Evolutionary conservation across 2,797 vertebrate species (phyloP), one percentile per base, ranked within the genome.

Genomic region (Gymnocypris eckloni): DNA sequence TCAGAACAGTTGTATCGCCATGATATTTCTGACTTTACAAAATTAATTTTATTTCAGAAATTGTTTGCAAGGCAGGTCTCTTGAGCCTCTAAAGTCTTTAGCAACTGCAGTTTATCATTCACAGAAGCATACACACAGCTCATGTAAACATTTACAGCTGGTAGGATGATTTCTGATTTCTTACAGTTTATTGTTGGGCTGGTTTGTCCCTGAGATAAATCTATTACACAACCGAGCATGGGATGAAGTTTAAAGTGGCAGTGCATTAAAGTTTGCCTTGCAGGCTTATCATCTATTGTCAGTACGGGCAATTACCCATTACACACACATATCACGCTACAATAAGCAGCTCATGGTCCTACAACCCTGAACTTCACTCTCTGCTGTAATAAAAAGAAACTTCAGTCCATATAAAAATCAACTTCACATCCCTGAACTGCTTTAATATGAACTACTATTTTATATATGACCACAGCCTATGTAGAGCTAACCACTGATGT

Each of bases 361-460:
- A 56, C 84, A 80, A 59, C 61, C 39, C 50, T 82, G 91, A 91
- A 94, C 93, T 94, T 94, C 92, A 91, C 66, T 89, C 86, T 87
- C 28, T 64, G 66, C 6, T 39, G 45, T 69, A 37, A 56, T 39
- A 41, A 48, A 13, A 48, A 61, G 64, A 48, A 82, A 6, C 33
- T 25, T 28, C 0, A 43, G 22, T 59, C 1, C n/a, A 64, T 28
- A 45, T 71, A 82, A 71, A 81, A 56, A 82, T 56, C 1, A 7
- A 82, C 12, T 59, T 56, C 0, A 4, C 3, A 28, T 59, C 69
- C 10, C 39, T 43, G n/a, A 59, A 70, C 37, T 70, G 11, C 25
- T 64, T 41, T 8, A 33, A 48, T 67, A 67, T 67, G 28, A 33
- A 70, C 39, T 20, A 13, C 69, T 70, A 43, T 22, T 16, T 67